Evolutionary conservation across 2,113 vertebrate genomes (phyloP).

Genomic region (Prionailurus bengalensis): DNA sequence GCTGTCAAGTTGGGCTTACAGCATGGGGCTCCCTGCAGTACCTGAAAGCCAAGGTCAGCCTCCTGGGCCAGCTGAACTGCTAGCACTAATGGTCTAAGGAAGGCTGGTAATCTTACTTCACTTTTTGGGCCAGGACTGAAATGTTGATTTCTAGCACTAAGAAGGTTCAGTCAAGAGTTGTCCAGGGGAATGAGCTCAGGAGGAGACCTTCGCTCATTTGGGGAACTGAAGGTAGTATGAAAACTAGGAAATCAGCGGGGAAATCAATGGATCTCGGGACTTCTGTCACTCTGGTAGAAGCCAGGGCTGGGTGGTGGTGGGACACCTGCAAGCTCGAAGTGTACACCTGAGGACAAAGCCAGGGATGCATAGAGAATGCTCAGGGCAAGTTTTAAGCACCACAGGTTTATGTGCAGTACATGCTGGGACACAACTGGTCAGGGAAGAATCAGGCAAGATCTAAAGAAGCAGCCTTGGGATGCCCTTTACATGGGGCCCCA

Average conservation of each 20-base stretch:
- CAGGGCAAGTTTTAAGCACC: background rate
- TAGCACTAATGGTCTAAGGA: background rate
- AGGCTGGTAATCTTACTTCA: background rate
- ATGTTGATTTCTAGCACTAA: slow-evolving; percentile 16
- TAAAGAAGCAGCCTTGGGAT: background rate
- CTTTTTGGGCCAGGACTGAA: background rate
- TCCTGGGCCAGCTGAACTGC: background rate
- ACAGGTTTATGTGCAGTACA: background rate
- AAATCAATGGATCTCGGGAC: background rate
- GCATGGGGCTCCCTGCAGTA: background rate
- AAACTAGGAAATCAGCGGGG: background rate
- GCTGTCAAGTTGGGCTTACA: background rate
- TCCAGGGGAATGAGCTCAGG: background rate
- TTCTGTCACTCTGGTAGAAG: background rate
- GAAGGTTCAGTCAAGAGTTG: background rate
- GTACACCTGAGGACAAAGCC: background rate
- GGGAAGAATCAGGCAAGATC: background rate
- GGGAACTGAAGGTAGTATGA: background rate
- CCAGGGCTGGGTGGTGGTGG: background rate
- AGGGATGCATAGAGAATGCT: background rate
- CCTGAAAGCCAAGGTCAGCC: background rate
- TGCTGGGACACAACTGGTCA: background rate
- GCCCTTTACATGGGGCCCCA: background rate
- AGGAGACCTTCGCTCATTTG: background rate
- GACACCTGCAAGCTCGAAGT: background rate